A percentile compares a stretch with the other conserved stretches of the same genome.
Conservation (phyloP, 1,140 invertebrate genomes). For the Neodiprion lecontei region DNA sequence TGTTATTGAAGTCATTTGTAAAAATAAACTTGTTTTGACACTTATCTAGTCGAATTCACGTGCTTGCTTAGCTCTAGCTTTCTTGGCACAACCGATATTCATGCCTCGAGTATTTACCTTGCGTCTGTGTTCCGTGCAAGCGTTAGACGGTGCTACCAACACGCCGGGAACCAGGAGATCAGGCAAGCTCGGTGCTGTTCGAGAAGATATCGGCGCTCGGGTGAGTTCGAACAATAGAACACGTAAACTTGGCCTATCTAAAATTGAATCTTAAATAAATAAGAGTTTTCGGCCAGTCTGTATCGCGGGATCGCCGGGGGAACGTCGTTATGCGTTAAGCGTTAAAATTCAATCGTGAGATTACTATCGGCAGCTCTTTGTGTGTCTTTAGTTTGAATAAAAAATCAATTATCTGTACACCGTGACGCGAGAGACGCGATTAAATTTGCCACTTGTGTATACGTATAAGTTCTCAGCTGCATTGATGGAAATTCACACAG, state of each 20-base stretch:
- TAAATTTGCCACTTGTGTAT: too few relatives aligned
- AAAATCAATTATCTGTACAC: background rate
- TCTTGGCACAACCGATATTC: too few relatives aligned
- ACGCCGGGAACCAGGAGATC: too few relatives aligned
- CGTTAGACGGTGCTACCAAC: too few relatives aligned
- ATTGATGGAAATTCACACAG: too few relatives aligned
- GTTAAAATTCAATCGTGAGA: conserved; percentile 5
- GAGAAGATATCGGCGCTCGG: background rate
- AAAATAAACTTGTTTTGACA: conserved; percentile 2
- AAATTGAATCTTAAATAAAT: conserved; percentile 34
- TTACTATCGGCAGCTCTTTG: background rate
- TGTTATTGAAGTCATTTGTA: background rate
- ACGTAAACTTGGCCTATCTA: conserved; percentile 21
- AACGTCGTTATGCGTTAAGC: conserved; percentile 7
- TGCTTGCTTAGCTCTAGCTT: background rate
- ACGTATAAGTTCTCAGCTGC: too few relatives aligned
- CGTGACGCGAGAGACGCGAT: too few relatives aligned
- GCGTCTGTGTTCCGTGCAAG: too few relatives aligned
- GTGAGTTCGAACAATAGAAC: conserved; percentile 1
- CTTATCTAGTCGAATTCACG: background rate
- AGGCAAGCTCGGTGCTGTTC: too few relatives aligned
- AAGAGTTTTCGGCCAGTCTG: conserved; percentile 14
- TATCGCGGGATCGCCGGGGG: background rate
- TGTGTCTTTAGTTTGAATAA: conserved; percentile 1
- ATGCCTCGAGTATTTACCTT: too few relatives aligned